Conservation (phyloP, 2,888 invertebrate genomes). For the Psylliodes chrysocephalus region DNA sequence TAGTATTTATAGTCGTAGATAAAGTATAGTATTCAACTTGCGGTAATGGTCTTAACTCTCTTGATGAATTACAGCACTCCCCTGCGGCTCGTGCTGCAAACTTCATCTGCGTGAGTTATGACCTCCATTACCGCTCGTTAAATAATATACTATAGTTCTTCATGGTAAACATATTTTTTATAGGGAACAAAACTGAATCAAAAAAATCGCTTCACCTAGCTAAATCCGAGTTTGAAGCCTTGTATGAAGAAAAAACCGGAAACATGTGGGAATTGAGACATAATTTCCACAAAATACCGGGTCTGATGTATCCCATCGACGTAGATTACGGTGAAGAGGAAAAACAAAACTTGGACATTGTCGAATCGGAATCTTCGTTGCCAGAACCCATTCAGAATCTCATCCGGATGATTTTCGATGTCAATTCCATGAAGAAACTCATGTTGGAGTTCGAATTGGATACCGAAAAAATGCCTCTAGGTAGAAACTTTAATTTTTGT, state of each 20-base stretch:
- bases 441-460: constrained; percentile 96
- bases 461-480: constrained; percentile 97
- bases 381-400: constrained; percentile 82
- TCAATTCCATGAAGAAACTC: constrained; percentile 89
- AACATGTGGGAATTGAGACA: constrained; percentile 79
- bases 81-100: too few relatives aligned
- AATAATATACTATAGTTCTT: too few relatives aligned
- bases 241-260: constrained; percentile 79
- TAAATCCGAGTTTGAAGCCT: constrained; percentile 69
- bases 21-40: too few relatives aligned
- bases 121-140: too few relatives aligned
- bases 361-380: constrained; percentile 72
- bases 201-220: constrained; percentile 67
- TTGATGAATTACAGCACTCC: too few relatives aligned
- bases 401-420: constrained; percentile 88
- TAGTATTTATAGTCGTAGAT: too few relatives aligned
- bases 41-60: too few relatives aligned
- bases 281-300: constrained; percentile 72
- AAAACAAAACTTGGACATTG: constrained; percentile 65
- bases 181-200: constrained; percentile 48
- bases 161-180: too few relatives aligned
- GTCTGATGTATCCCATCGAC: constrained; percentile 85
- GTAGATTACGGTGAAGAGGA: constrained; percentile 77
- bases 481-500: constrained; percentile 61
- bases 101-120: too few relatives aligned